Evolutionary conservation across 2,797 vertebrate species (phyloP), one percentile per base, ranked within the genome.

Genomic region (Cercopithecus hamlyni): DNA sequence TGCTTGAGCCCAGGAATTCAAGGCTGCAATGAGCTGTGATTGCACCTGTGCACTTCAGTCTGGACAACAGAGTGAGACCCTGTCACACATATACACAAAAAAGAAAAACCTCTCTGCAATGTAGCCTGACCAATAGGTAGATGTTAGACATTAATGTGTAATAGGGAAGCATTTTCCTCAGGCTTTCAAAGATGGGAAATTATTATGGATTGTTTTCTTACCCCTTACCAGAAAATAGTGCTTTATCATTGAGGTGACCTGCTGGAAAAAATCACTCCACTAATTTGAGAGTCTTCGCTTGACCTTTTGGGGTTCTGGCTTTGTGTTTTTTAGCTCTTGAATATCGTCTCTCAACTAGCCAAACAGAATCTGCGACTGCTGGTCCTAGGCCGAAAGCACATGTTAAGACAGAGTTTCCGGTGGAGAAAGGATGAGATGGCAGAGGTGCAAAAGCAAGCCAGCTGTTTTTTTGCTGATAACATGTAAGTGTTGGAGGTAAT

Each of bases 391-490:
- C 99, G 99, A 96, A 99, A 99, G 97, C 99, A 99, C 98, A 99
- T 99, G 99, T 98, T 99, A 97, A 50, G 0, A 0, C 97, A 98
- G 39, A 98, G 98, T 82, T 95, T 87, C 19, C 98, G 93, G 26
- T 99, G 99, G 99, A 98, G 98, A 67, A 98, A 75, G 98, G 93
- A 98, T 43, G 96, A 99, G 96, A 99, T 99, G 99, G 97, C 97
- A n/a, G 98, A 98, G 24, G 98, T 99, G 97, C 99, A 98, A 97
- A 98, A 98, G 97, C 99, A 99, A 96, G 99, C 99, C 79, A 98
- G 99, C 67, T 99, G 99, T 98, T 99, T 99, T 98, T 99, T 99
- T 98, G 99, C 99, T 48, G 99, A 99, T 20, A 99, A 99, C 98
- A 99, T 99, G 99, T 99, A 98, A 99, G 99, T 99, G 89, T 41